Base-by-base conservation (phyloP, 2,888 invertebrate genomes). In the Listrodromus nycthemerus region DNA sequence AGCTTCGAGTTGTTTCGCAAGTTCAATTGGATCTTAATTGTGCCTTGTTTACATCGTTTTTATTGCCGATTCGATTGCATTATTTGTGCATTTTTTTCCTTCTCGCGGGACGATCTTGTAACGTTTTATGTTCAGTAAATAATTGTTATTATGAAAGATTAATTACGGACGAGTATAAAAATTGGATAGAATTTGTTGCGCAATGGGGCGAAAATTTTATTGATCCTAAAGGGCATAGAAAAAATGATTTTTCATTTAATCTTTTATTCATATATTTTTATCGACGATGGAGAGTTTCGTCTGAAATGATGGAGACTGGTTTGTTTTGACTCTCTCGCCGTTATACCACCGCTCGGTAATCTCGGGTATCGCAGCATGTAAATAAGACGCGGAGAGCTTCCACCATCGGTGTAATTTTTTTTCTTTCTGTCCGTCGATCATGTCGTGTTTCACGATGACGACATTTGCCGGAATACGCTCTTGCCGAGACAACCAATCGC, bases 151-250 rank as follows among this genome's bases (percentile, higher is more conserved):
- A n/a, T n/a, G n/a, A n/a, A n/a, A n/a, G n/a, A n/a, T n/a, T n/a
- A n/a, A n/a, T n/a, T n/a, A n/a, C n/a, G n/a, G n/a, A n/a, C n/a
- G n/a, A n/a, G n/a, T 16, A 45, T 45, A 16, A 16, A 3, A 16
- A 48, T 24, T 66, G 66, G 24, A 66, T 24, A 45, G 27, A 27
- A 66, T 66, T n/a, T n/a, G n/a, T n/a, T n/a, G n/a, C n/a, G n/a
- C n/a, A n/a, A n/a, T n/a, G 13, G 3, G 41, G 41, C 41, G 16
- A 45, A 45, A 45, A 0, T 45, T 16, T 0, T 13, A 16, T 16
- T 4, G 16, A 45, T 4, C 16, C 16, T 16, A 16, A 1, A 16
- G 41, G 30, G 1, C 66, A 41, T n/a, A 61, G 4, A 13, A 2
- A 19, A 37, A 41, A 30, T 37, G 1, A 19, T 65, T n/a, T 65